Conservation (phyloP, 2,797 vertebrate genomes). For the Dromococcyx pavoninus region DNA sequence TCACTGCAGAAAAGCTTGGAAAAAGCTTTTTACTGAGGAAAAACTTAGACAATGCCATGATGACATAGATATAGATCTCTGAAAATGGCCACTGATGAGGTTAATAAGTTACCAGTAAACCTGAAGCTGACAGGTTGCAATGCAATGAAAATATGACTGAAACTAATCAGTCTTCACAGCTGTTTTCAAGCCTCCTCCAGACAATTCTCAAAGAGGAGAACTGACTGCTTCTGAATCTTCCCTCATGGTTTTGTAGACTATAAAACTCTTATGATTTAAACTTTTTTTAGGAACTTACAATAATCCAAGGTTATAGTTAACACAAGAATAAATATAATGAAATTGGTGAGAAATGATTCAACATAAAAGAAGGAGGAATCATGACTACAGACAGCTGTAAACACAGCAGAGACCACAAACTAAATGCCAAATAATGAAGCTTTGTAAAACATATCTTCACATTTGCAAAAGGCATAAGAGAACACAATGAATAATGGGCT, state of each 20-base stretch:
- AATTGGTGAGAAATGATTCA: background rate
- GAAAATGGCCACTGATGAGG: background rate
- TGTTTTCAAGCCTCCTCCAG: background rate
- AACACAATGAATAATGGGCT: background rate
- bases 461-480: background rate
- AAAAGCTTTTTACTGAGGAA: background rate
- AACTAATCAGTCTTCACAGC: background rate
- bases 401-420: background rate
- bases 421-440: background rate
- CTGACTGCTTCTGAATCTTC: background rate
- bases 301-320: constrained; percentile 11
- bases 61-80: background rate
- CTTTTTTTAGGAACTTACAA: background rate
- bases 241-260: background rate
- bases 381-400: background rate
- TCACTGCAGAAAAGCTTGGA: background rate
- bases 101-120: background rate
- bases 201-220: background rate
- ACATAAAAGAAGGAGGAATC: background rate
- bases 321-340: background rate
- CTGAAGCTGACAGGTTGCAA: background rate
- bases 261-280: background rate
- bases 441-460: background rate
- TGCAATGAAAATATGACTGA: background rate
- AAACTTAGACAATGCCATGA: background rate